phyloP scores from a whole-genome alignment of 2,113 vertebrate genomes.

The Anolis sagrei region DNA sequence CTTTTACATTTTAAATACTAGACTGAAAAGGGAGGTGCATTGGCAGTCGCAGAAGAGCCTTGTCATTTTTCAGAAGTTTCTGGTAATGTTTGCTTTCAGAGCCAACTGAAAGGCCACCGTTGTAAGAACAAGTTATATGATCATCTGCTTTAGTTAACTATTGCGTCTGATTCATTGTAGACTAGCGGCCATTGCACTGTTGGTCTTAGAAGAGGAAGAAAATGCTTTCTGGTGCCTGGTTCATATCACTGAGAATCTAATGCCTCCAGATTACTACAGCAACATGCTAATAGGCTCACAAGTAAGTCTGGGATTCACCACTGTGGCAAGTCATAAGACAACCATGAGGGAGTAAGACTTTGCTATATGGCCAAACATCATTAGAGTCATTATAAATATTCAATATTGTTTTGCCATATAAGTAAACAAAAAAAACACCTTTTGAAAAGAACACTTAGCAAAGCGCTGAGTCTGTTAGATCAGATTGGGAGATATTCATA shows the following conservation, averaged over 20 bases:
- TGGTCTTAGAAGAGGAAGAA: constrained; percentile 90
- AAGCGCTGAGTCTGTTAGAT: background rate
- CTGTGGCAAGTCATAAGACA: background rate
- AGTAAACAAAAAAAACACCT: background rate
- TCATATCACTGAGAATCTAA: constrained; percentile 88
- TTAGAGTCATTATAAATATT: background rate
- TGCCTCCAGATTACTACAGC: constrained; percentile 94
- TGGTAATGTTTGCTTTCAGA: background rate
- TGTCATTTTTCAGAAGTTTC: background rate
- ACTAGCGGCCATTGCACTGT: constrained; percentile 88
- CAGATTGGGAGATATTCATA: background rate
- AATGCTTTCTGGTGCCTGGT: constrained; percentile 94
- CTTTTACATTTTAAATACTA: background rate
- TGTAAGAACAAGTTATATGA: background rate
- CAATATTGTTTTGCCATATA: background rate
- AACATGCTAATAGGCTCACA: constrained; percentile 89
- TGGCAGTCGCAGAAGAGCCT: background rate
- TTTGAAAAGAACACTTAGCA: background rate
- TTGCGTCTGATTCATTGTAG: constrained; percentile 68
- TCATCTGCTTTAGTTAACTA: constrained; percentile 13
- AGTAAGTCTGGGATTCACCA: constrained; percentile 71
- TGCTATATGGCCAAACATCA: background rate
- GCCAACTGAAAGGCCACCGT: background rate
- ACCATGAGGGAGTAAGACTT: background rate
- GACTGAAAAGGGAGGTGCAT: background rate